Evolutionary conservation across 2,888 invertebrate genomes (phyloP), one percentile per base, ranked within the genome.

Genomic region (Eilema griseolum): DNA sequence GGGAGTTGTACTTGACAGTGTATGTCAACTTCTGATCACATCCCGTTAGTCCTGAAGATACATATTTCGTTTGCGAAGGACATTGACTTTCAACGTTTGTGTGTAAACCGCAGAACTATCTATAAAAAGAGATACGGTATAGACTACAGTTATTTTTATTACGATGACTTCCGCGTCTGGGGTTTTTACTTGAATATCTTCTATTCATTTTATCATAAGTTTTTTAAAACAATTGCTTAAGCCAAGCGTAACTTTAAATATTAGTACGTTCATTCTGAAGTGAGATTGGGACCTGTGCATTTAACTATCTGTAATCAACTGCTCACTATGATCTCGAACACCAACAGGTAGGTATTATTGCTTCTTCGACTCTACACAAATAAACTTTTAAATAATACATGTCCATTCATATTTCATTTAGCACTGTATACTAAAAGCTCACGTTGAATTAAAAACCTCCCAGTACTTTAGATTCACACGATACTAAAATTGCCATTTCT

Each of bases 121-220:
- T 31, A 57, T 33, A 57, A 66, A 66, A 66, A 57, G 33, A 57
- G 33, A 66, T 66, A 57, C 65, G 65, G 57, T 57, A 10, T 33
- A 65, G 28, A 65, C 52, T 57, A 57, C 65, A 66, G 65, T 57
- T 57, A 66, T 57, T 31, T 66, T 66, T 66, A 66, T 66, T 66
- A 11, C 57, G 24, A 33, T 33, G 57, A 33, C 57, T 66, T 57
- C 65, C 65, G 65, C 33, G 57, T 66, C 59, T 60, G 20, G 11
- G 11, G 59, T 60, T 60, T 66, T 66, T 66, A 66, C 37, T 59
- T 59, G 20, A 56, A 56, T 65, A 56, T 63, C 24, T 63, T 65
- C 65, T 23, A 65, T 28, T 28, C n/a, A 66, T 57, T 57, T 57
- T 66, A 28, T 57, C 23, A 66, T 66, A 66, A 31, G 23, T 56